Evolutionary conservation across 2,797 vertebrate species (phyloP).

Genomic region (Pipistrellus nathusii): DNA sequence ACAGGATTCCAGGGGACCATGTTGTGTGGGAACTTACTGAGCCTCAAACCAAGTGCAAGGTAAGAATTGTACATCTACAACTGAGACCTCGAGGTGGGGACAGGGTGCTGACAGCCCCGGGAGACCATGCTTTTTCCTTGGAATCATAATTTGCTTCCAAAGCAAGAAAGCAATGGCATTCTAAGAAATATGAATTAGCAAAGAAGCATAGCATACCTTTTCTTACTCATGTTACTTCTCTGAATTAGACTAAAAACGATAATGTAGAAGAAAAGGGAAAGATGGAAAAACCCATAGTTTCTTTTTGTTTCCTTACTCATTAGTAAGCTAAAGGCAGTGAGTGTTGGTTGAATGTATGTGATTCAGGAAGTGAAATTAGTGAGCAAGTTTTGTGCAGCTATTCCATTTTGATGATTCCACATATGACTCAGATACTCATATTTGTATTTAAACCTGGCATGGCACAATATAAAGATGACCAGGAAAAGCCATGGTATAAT

Average conservation of each 20-base stretch:
- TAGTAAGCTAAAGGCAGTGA: background rate
- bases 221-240: background rate
- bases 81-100: background rate
- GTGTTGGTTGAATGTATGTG: background rate
- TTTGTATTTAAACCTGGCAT: background rate
- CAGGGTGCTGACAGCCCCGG: fast-evolving
- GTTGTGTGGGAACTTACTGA: background rate
- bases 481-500: background rate
- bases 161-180: background rate
- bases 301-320: background rate
- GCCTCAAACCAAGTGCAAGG: background rate
- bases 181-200: background rate
- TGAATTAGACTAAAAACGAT: background rate
- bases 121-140: background rate
- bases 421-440: background rate
- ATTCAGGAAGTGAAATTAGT: background rate
- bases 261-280: background rate
- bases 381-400: background rate
- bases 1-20: background rate
- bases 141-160: background rate
- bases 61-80: background rate
- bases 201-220: background rate
- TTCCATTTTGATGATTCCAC: background rate
- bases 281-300: background rate
- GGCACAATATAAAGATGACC: background rate